Conservation (phyloP, 2,888 invertebrate genomes). For the Diaperis boleti region DNA sequence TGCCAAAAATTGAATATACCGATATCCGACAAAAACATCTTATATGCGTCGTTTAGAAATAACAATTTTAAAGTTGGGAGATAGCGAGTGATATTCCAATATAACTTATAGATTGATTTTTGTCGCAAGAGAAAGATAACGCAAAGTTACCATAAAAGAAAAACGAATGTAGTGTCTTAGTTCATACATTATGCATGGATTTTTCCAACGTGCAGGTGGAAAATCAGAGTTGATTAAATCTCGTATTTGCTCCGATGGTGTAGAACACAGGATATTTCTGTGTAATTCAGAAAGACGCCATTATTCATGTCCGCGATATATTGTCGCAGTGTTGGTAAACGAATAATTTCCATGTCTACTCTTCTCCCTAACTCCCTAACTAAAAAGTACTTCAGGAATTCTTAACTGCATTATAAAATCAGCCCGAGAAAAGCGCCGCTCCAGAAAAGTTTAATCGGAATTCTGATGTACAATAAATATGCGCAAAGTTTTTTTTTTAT, state of each 20-base stretch:
- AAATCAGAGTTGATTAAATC: constrained; percentile 13
- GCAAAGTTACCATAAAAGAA: not conserved
- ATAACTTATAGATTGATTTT: constrained; percentile 11
- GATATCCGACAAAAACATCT: constrained; percentile 9
- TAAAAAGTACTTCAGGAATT: constrained; percentile 11
- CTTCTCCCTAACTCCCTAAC: not conserved
- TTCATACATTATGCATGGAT: constrained; percentile 12
- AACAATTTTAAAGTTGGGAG: constrained; percentile 7
- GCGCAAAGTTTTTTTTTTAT: constrained; percentile 9
- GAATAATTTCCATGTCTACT: constrained; percentile 12
- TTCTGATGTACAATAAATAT: constrained; percentile 11
- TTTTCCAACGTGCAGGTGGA: constrained; percentile 8
- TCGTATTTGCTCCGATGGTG: constrained; percentile 10
- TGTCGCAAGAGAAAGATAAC: not conserved
- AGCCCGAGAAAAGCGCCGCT: constrained; percentile 12
- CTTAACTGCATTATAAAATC: constrained; percentile 30
- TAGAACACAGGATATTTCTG: constrained; percentile 6
- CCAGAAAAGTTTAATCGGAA: constrained; percentile 31
- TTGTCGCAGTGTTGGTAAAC: constrained; percentile 5
- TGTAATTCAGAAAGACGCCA: not conserved
- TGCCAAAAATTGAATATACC: constrained; percentile 18
- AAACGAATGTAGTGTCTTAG: constrained; percentile 9
- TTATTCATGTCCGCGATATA: not conserved
- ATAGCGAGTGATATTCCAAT: constrained; percentile 2
- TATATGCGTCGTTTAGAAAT: constrained; percentile 6